Percentiles rank a stretch among this genome's conserved stretches.
Evolutionary conservation across 2,113 vertebrate species (phyloP).

Genomic region (Rhabdornis inornatus): DNA sequence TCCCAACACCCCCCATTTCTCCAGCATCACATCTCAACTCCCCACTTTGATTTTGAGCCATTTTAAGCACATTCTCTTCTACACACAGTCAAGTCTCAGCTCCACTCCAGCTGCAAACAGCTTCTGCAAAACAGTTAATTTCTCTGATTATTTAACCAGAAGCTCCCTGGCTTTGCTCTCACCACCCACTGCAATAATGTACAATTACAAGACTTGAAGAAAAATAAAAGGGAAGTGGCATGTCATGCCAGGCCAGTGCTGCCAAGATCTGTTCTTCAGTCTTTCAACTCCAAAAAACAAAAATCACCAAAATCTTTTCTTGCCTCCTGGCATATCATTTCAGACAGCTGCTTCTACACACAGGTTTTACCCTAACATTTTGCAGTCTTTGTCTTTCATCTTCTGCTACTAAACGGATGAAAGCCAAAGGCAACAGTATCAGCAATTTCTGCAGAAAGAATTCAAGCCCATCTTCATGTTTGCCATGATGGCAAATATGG

Average conservation of each 20-base stretch:
- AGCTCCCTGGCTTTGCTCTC: conserved; percentile 4
- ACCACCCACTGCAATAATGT: conserved; percentile 9
- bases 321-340: not conserved
- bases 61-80: not conserved
- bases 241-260: not conserved
- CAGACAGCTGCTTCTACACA: not conserved
- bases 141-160: conserved; percentile 4
- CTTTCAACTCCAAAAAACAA: not conserved
- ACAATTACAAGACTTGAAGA: conserved; percentile 10
- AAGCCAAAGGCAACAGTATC: not conserved
- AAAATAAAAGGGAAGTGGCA: conserved; percentile 7
- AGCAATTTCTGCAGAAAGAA: not conserved
- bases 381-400: not conserved
- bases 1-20: not conserved
- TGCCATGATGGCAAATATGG: not conserved
- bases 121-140: not conserved
- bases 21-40: not conserved
- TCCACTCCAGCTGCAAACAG: not conserved
- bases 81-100: not conserved
- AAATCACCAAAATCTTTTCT: not conserved
- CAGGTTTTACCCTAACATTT: not conserved
- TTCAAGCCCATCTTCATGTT: not conserved
- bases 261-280: not conserved
- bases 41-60: not conserved
- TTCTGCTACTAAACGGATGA: not conserved